These are phyloP conservation scores for Caranx ignobilis DNA, from an alignment of 2,113 vertebrate genomes.

Conservation along the genomic window DNA sequence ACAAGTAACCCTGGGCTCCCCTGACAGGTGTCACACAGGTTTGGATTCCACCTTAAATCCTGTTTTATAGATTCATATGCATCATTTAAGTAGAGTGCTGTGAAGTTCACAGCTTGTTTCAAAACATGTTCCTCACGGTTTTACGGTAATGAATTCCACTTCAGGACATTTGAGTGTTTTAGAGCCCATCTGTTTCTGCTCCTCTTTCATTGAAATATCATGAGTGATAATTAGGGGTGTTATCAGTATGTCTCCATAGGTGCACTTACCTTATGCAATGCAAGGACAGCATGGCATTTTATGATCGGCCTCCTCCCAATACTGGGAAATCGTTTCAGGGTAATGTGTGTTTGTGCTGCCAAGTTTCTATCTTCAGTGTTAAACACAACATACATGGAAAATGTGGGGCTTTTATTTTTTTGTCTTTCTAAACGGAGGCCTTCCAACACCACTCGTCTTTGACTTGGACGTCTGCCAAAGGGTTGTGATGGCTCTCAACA, in stretches of 20 bases:
- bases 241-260: slow-evolving; percentile 26
- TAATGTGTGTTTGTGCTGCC: slow-evolving; percentile 53
- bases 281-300: slow-evolving; percentile 46
- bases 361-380: slow-evolving; percentile 69
- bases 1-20: background rate
- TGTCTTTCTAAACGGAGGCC: slow-evolving; percentile 68
- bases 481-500: slow-evolving; percentile 81
- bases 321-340: slow-evolving; percentile 58
- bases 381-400: slow-evolving; percentile 70
- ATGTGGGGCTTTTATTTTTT: slow-evolving; percentile 54
- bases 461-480: slow-evolving; percentile 76
- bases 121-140: slow-evolving; percentile 3
- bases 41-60: background rate
- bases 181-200: slow-evolving; percentile 33
- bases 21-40: slow-evolving; percentile 39
- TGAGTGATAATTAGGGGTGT: slow-evolving; percentile 6
- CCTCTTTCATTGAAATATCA: slow-evolving; percentile 5
- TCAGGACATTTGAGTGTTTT: slow-evolving; percentile 23
- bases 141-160: slow-evolving; percentile 26
- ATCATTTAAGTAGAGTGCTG: slow-evolving; percentile 13
- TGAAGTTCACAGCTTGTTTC: slow-evolving; percentile 19
- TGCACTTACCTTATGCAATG: slow-evolving; percentile 42
- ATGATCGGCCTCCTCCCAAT: slow-evolving; percentile 31
- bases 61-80: background rate
- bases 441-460: slow-evolving; percentile 71